Percentiles rank a stretch among this genome's conserved stretches.
Conservation (phyloP, 2,113 vertebrate genomes). For the Callithrix jacchus region DNA sequence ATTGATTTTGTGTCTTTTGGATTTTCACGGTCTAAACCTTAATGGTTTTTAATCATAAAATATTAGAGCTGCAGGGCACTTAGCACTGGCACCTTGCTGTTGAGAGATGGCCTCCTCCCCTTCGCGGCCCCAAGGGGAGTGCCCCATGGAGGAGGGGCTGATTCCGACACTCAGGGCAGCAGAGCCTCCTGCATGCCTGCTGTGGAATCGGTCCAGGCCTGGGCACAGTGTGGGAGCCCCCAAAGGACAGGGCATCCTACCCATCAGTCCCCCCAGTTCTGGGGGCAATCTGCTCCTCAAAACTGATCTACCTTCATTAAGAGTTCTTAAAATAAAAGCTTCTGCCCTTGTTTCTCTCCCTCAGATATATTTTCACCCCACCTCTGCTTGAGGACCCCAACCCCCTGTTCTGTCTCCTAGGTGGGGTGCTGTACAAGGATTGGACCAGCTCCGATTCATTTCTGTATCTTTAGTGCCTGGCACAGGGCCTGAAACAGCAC, state of each 20-base stretch:
- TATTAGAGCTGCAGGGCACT: slow-evolving; percentile 69
- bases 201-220: background rate
- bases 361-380: background rate
- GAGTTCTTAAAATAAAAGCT: background rate
- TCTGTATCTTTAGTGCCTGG: background rate
- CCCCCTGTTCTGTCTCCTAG: background rate
- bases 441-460: background rate
- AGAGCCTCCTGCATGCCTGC: background rate
- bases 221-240: background rate
- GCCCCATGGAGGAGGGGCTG: background rate
- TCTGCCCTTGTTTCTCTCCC: background rate
- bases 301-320: background rate
- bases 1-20: slow-evolving; percentile 83
- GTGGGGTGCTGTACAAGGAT: background rate
- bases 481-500: background rate
- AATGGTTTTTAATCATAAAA: slow-evolving; percentile 82
- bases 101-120: slow-evolving; percentile 17
- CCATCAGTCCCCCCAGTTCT: too few relatives aligned
- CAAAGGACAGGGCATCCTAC: too few relatives aligned
- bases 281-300: background rate
- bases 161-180: background rate
- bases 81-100: slow-evolving; percentile 51
- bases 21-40: slow-evolving; percentile 77
- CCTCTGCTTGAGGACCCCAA: background rate
- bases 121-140: background rate